Evolutionary conservation across 2,113 vertebrate species (phyloP), one percentile per base, ranked within the genome.

Genomic region (Shinisaurus crocodilurus): DNA sequence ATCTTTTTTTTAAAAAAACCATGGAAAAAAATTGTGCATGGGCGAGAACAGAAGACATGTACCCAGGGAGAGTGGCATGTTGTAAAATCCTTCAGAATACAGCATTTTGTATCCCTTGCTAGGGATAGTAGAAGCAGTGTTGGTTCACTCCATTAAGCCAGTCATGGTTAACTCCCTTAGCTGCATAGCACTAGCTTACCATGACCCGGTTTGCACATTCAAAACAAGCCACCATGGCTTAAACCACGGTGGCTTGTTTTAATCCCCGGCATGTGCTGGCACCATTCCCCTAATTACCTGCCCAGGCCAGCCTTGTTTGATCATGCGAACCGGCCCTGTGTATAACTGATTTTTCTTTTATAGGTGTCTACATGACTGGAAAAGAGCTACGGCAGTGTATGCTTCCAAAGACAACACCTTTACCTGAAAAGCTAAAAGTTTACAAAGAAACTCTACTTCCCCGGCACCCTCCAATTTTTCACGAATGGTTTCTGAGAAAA

Each of bases 401-500:
- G 95, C 96, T 99, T 72, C 99, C 98, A 0, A 99, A 99, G 95
- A 94, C 97, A 0, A 97, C 99, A 43, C 96, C 98, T 37, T 95
- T 98, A 91, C 75, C 98, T 93, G 99, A 99, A 93, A 99, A 99
- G 95, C 96, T 99, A 83, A 98, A 98, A 82, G 96, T 99, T 90
- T 99, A 98, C 96, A 98, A 96, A 95, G 98, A 99, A 34, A 96
- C 98, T 86, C 98, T 99, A n/a, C 97, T 99, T 88, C 98, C 98
- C n/a, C 98, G 98, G 77, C 99, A 99, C 92, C 97, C 97, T 79
- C 98, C 99, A 69, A 90, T 99, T 77, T 99, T 99, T 95, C 97
- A 99, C 18, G 99, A 99, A 91, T 99, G 99, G 99, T 99, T 99
- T 95, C 98, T 99, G 85, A 97, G 98, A 94, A 99, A 98, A 0